These are phyloP conservation scores for Hydropsyche tenuis DNA, from an alignment of 1,140 invertebrate genomes.

Conservation along the genomic window DNA sequence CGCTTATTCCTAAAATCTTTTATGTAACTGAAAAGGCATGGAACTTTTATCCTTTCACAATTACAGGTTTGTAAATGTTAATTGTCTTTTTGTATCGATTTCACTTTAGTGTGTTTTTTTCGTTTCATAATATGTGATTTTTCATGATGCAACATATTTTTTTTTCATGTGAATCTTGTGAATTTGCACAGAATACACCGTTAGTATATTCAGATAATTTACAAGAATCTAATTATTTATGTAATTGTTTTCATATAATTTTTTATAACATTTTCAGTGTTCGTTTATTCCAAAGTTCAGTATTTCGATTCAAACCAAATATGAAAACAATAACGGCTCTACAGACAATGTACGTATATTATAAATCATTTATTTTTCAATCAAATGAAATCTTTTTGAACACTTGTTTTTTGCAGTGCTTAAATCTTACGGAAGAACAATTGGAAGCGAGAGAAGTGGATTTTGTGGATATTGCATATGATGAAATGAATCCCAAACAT, in stretches of 20 bases:
- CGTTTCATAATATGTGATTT: conserved; percentile 24
- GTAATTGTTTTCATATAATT: conserved; percentile 1
- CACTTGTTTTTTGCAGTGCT: conserved; percentile 68
- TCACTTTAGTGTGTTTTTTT: neutral
- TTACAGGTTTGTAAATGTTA: conserved; percentile 73
- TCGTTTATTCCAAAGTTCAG: conserved; percentile 90
- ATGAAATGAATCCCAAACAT: conserved; percentile 83
- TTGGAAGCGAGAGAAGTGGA: conserved; percentile 77
- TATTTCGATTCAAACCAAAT: conserved; percentile 87
- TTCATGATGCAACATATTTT: conserved; percentile 30
- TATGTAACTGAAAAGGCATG: conserved; percentile 94
- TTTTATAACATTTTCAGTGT: conserved; percentile 71
- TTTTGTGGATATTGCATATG: conserved; percentile 86
- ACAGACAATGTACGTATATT: conserved; percentile 82
- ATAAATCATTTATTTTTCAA: neutral
- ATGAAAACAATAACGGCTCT: conserved; percentile 88
- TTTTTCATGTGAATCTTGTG: conserved; percentile 52
- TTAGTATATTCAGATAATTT: conserved; percentile 53
- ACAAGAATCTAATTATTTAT: neutral
- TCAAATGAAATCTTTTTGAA: conserved; percentile 22
- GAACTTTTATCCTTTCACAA: conserved; percentile 94
- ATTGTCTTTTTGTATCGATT: too few relatives aligned
- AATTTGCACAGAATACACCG: conserved; percentile 67
- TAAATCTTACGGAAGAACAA: conserved; percentile 77
- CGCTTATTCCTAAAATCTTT: conserved; percentile 87